Percentiles rank a stretch among this genome's conserved stretches.
phyloP scores from a whole-genome alignment of 2,888 invertebrate species.

The Noctua pronuba region DNA sequence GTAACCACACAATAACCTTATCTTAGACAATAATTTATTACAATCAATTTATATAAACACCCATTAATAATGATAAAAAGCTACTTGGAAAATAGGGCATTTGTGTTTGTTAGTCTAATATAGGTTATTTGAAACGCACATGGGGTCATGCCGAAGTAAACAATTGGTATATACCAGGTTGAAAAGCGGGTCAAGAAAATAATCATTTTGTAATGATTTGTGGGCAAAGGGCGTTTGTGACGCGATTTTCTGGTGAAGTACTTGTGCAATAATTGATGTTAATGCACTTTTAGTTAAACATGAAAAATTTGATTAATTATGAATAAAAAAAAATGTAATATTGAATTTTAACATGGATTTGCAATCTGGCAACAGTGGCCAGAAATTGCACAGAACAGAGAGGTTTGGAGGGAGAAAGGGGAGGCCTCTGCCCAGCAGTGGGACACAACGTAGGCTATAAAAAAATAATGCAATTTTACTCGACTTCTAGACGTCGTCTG shows the following conservation, averaged over 20 bases:
- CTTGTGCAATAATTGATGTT: neutral
- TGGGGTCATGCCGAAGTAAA: slow-evolving; percentile 56
- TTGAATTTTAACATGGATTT: too few relatives aligned
- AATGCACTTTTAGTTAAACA: neutral
- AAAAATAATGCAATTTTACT: neutral
- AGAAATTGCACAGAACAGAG: too few relatives aligned
- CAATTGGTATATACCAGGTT: slow-evolving; percentile 27
- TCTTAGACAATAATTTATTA: slow-evolving; percentile 65
- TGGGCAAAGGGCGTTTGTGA: neutral
- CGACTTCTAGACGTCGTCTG: neutral
- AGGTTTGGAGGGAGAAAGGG: too few relatives aligned
- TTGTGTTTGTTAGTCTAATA: slow-evolving; percentile 54
- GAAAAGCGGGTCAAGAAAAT: slow-evolving; percentile 60
- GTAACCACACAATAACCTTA: slow-evolving; percentile 55
- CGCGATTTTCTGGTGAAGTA: neutral
- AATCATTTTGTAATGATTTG: slow-evolving; percentile 44
- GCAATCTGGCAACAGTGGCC: too few relatives aligned
- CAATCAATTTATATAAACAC: slow-evolving; percentile 54
- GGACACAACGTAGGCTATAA: too few relatives aligned
- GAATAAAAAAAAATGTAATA: too few relatives aligned
- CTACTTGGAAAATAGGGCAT: slow-evolving; percentile 47
- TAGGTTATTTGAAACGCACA: slow-evolving; percentile 51
- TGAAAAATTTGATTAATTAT: neutral
- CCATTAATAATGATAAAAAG: slow-evolving; percentile 57
- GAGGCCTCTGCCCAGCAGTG: too few relatives aligned